Base-by-base conservation (phyloP, 1,140 invertebrate genomes). In the Caenorhabditis tropicalis region DNA sequence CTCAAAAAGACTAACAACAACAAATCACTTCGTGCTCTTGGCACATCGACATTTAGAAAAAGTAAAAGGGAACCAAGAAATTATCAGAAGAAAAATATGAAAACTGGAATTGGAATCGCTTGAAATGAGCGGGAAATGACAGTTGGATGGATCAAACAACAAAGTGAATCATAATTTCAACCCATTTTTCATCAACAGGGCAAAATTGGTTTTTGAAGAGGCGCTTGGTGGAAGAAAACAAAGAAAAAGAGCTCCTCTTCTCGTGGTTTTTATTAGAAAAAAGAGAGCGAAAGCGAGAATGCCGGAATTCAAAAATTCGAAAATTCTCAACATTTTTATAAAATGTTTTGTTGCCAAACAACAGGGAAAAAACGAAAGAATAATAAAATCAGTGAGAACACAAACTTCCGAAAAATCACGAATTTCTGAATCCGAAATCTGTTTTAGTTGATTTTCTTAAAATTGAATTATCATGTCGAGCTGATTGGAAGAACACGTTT, bases 21-120 rank as follows among this genome's bases (percentile, higher is more conserved):
- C 19, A 51, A 15, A 95, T 95, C 95, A 96, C 95, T 95, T 94
- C 94, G 94, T 95, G 94, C 95, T 95, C 96, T 96, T 95, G 95
- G 96, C 95, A 95, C 94, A 95, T 95, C 94, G 95, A 96, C 95
- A 95, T 95, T 95, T 96, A 95, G 95, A 95, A 24, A n/a, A 24
- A 56, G 10, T 56, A 9, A 7, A 24, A 21, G 10, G 53, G 29
- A 24, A 27, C 27, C 19, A 56, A 19, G 49, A 19, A 19, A 5
- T 43, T 5, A n/a, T 5, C 12, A 12, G 39, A 43, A 43, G 12
- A 43, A 6, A 12, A 43, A 43, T 12, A 6, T 12, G n/a, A 51
- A 51, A 51, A 51, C 49, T 12, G 19, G 49, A 51, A 12, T 6
- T 43, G 12, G 39, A 43, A 43, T 6, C 58, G 24, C 27, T 27